phyloP scores from a whole-genome alignment of 2,888 invertebrate genomes.

The Scaptomyza tumidula region DNA sequence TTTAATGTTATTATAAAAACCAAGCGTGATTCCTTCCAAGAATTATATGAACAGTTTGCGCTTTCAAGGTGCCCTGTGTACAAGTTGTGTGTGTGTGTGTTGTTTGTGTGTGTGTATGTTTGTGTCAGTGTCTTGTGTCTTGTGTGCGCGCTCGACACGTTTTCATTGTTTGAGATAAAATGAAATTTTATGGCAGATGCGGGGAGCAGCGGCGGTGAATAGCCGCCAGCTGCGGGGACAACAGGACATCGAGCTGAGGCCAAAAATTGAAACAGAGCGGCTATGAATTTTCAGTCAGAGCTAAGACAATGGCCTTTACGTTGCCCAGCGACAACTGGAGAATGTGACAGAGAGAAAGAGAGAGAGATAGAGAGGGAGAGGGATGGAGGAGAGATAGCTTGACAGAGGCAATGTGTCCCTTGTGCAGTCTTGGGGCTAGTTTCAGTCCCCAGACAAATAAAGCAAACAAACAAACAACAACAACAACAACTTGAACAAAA shows the following conservation, averaged over 20 bases:
- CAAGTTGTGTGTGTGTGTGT: conserved; percentile 1
- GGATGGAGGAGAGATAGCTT: background rate
- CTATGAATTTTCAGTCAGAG: conserved; percentile 73
- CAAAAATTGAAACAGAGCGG: conserved; percentile 77
- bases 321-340: conserved; percentile 29
- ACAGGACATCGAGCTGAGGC: conserved; percentile 44
- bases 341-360: background rate
- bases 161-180: conserved; percentile 78
- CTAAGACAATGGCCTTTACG: conserved; percentile 70
- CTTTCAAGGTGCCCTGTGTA: conserved; percentile 32
- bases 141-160: conserved; percentile 61
- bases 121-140: conserved; percentile 25
- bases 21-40: conserved; percentile 18
- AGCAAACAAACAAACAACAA: conserved; percentile 62
- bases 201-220: conserved; percentile 17
- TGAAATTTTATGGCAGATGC: conserved; percentile 74
- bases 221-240: conserved; percentile 34
- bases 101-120: conserved; percentile 3
- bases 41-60: conserved; percentile 13
- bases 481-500: conserved; percentile 3
- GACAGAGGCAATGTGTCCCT: conserved; percentile 27
- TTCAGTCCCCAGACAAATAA: conserved; percentile 72
- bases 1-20: conserved; percentile 11
- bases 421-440: conserved; percentile 69
- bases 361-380: background rate